phyloP scores from a whole-genome alignment of 2,888 invertebrate genomes.

The Phalera bucephala region DNA sequence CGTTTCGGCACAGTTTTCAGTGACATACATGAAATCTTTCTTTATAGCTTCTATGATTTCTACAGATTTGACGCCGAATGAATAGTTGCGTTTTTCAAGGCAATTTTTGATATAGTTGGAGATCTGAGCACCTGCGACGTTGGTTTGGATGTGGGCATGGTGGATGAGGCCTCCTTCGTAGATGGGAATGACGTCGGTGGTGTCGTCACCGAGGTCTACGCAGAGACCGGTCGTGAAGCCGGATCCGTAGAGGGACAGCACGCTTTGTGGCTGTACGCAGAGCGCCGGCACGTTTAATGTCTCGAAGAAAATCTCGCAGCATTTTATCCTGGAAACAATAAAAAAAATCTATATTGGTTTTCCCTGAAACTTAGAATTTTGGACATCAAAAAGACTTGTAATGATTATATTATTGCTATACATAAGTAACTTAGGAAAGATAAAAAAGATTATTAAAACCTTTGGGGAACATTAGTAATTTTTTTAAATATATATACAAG shows the following conservation, averaged over 20 bases:
- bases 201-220: constrained; percentile 62
- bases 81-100: constrained; percentile 34
- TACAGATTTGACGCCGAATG: constrained; percentile 26
- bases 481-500: too few relatives aligned
- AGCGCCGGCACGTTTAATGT: constrained; percentile 58
- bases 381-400: too few relatives aligned
- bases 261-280: constrained; percentile 58
- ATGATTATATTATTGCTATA: too few relatives aligned
- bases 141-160: constrained; percentile 56
- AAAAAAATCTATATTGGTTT: background rate
- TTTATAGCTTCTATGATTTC: constrained; percentile 43
- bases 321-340: constrained; percentile 48
- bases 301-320: constrained; percentile 68
- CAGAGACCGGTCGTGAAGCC: constrained; percentile 61
- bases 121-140: constrained; percentile 45
- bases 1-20: constrained; percentile 33
- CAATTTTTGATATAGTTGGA: constrained; percentile 37
- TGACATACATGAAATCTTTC: constrained; percentile 41
- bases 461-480: too few relatives aligned
- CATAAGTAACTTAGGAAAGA: too few relatives aligned
- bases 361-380: background rate
- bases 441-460: too few relatives aligned
- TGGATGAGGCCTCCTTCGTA: constrained; percentile 59
- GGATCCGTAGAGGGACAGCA: constrained; percentile 58
- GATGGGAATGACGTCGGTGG: constrained; percentile 51